Evolutionary conservation across 2,888 invertebrate genomes (phyloP).

Genomic region (Acleris emargana): DNA sequence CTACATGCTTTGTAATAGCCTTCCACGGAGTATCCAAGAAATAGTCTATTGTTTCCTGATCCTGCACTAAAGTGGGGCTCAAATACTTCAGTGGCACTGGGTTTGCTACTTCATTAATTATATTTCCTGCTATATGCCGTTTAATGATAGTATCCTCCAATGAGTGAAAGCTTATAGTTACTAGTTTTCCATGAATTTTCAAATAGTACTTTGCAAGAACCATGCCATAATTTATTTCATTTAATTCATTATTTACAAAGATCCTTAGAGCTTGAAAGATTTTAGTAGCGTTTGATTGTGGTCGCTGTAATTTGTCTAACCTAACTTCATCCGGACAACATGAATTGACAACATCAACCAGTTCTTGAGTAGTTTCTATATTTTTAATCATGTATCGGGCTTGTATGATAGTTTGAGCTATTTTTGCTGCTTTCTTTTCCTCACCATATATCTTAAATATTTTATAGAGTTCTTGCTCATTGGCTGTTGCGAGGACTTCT

Average conservation of each 20-base stretch:
- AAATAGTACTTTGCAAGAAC: constrained; percentile 90
- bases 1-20: constrained; percentile 91
- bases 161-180: constrained; percentile 95
- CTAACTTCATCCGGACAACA: constrained; percentile 83
- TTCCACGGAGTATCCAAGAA: constrained; percentile 89
- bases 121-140: constrained; percentile 91
- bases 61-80: constrained; percentile 84
- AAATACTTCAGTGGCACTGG: constrained; percentile 88
- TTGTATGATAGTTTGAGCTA: constrained; percentile 94
- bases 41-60: constrained; percentile 84
- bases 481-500: constrained; percentile 91
- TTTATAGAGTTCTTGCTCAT: constrained; percentile 90
- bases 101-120: constrained; percentile 88
- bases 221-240: constrained; percentile 96
- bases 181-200: constrained; percentile 90
- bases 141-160: constrained; percentile 97
- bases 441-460: constrained; percentile 97
- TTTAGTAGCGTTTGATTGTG: constrained; percentile 93
- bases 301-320: constrained; percentile 89
- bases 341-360: constrained; percentile 89
- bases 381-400: constrained; percentile 89
- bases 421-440: constrained; percentile 93
- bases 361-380: constrained; percentile 91
- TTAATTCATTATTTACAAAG: constrained; percentile 97
- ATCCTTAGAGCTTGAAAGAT: constrained; percentile 96